Conservation (phyloP, 64 coral and sea anemone genomes). For the Stichodactyla mertensii region DNA sequence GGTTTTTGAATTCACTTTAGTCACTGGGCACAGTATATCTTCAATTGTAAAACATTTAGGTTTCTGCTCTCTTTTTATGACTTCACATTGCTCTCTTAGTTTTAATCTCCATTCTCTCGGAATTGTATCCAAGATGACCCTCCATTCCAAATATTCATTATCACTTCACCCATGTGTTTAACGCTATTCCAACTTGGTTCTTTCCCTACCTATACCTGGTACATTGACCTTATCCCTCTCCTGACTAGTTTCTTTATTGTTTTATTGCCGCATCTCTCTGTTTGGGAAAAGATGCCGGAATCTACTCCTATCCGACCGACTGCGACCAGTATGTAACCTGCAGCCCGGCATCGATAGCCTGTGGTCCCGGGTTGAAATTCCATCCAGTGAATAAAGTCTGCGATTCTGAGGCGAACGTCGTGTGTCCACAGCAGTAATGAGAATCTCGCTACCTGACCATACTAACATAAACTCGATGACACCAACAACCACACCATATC, state of each 20-base stretch:
- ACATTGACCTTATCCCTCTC: neutral
- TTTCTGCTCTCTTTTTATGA: neutral
- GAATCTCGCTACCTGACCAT: no score
- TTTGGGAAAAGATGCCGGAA: neutral
- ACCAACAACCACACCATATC: no score
- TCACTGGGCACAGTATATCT: neutral
- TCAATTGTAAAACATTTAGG: neutral
- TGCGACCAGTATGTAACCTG: slow-evolving; percentile 2
- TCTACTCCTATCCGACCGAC: neutral
- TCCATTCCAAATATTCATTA: neutral
- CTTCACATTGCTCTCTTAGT: neutral
- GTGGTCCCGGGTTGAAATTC: neutral
- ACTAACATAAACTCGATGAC: no score
- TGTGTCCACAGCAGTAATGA: neutral
- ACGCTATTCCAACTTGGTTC: neutral
- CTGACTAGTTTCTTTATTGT: neutral
- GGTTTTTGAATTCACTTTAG: neutral
- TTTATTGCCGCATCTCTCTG: neutral
- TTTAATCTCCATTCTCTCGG: neutral
- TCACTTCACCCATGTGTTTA: neutral
- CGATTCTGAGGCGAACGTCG: neutral
- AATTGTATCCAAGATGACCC: neutral
- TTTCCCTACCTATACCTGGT: neutral
- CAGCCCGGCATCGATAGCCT: neutral
- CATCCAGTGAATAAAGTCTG: neutral